Conservation (phyloP, 2,797 vertebrate species). For the Hipposideros larvatus region DNA sequence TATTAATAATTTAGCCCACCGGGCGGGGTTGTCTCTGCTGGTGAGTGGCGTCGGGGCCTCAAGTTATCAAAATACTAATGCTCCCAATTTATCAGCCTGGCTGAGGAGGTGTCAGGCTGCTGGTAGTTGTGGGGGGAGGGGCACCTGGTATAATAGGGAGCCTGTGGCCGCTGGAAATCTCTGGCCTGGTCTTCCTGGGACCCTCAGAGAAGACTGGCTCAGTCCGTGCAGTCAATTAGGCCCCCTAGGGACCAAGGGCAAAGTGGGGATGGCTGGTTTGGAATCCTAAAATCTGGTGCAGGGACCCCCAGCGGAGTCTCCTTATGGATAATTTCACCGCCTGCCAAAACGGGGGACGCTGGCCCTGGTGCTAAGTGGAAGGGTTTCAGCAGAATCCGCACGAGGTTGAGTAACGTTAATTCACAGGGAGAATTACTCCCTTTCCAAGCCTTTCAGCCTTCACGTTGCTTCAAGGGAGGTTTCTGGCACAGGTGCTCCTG, state of each 20-base stretch:
- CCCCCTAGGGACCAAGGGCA: neutral
- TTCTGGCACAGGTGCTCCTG: neutral
- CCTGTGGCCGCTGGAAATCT: neutral
- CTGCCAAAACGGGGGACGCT: neutral
- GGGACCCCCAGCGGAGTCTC: neutral
- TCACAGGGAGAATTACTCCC: neutral
- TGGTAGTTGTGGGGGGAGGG: neutral
- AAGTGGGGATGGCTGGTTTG: neutral
- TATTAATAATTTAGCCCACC: conserved; percentile 29
- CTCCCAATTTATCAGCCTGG: neutral
- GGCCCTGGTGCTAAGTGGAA: neutral
- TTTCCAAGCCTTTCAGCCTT: neutral
- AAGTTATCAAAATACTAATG: conserved; percentile 60
- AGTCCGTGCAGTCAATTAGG: neutral
- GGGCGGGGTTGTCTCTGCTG: neutral
- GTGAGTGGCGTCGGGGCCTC: neutral
- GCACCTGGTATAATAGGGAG: neutral
- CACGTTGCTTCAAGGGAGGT: neutral
- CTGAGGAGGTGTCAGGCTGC: neutral
- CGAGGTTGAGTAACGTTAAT: accelerated
- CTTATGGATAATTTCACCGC: neutral
- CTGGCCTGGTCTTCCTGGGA: neutral
- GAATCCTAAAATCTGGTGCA: neutral
- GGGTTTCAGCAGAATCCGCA: accelerated
- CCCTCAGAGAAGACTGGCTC: neutral